phyloP scores from a whole-genome alignment of 2,888 invertebrate species.

The Athrips mouffetella region DNA sequence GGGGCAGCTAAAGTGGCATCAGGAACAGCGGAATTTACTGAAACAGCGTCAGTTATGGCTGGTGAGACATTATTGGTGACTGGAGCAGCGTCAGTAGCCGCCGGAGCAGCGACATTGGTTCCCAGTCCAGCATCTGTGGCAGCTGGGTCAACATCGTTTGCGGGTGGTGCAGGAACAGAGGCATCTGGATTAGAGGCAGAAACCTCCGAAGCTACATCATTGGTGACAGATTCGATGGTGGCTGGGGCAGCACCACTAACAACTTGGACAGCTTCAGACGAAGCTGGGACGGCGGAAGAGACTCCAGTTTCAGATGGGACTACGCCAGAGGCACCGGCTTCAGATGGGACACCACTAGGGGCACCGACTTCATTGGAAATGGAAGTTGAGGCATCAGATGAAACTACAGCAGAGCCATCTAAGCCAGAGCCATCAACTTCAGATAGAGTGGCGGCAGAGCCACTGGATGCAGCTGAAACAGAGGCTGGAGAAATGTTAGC shows the following conservation, averaged over 20 bases:
- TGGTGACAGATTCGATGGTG: background rate
- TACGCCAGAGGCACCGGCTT: background rate
- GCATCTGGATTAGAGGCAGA: conserved; percentile 7
- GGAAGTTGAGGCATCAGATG: conserved; percentile 8
- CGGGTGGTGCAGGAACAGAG: conserved; percentile 12
- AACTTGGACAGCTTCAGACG: background rate
- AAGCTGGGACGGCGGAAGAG: background rate
- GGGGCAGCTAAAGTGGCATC: conserved; percentile 5
- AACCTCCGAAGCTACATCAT: conserved; percentile 2
- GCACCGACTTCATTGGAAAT: conserved; percentile 3
- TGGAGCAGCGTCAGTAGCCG: background rate
- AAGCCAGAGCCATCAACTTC: background rate
- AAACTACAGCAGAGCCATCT: background rate
- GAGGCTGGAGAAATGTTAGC: too few species aligned
- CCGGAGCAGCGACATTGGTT: background rate
- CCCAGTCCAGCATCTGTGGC: conserved; percentile 4
- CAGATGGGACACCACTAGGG: conserved; percentile 7
- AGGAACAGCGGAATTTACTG: conserved; percentile 1
- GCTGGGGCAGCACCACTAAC: conserved; percentile 4
- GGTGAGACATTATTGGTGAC: conserved; percentile 9
- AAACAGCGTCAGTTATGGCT: conserved; percentile 14
- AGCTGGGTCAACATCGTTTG: too few species aligned
- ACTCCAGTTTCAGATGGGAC: background rate
- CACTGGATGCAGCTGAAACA: background rate
- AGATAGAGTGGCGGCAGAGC: background rate